Base-by-base conservation (phyloP, 23 tunicate species). In the Halocynthia aurantium region DNA sequence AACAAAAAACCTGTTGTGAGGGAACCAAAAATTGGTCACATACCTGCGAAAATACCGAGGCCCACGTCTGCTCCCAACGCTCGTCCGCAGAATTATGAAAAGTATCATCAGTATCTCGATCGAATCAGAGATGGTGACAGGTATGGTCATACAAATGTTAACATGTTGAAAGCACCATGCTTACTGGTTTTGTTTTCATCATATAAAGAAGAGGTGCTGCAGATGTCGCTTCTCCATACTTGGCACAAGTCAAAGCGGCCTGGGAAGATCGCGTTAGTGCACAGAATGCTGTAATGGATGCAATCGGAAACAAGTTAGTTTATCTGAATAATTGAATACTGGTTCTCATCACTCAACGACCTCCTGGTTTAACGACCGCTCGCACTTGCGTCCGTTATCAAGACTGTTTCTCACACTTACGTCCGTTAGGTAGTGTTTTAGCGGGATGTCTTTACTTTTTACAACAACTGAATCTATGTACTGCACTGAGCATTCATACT, bases 241-340 rank as follows among this genome's bases (percentile, higher is more conserved):
- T 85, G 57, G 69, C 67, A 10, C 78, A 78, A 69, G 98, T 92
- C 7, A 86, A 82, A 74, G 85, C 77, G 44, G 98, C 93, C 6
- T 92, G 98, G 92, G 80, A 92, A 52, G 92, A 92, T 31, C 65
- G 98, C 75, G 52, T 72, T 8, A 77, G 79, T 18, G 83, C 71
- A 7, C 98, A 92, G 62, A 74, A 75, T 49, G 88, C 87, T 10
- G 65, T 72, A 6, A 71, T 82, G 57, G 83, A 82, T 44, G 92
- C 93, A 6, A 86, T 82, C 31, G 75, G 76, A 15, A 86, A 89
- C 78, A 84, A 71, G 94, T 88, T 44, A 22, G 51, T 8, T 67
- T 31, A 31, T 31, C 44, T 31, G 44, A 31, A 31, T 31, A 31
- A 31, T 31, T 1, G 4, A 31, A 31, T 31, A 31, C 44, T 31